Base-by-base conservation (phyloP, 2,888 invertebrate genomes). In the Napeogenes inachia region DNA sequence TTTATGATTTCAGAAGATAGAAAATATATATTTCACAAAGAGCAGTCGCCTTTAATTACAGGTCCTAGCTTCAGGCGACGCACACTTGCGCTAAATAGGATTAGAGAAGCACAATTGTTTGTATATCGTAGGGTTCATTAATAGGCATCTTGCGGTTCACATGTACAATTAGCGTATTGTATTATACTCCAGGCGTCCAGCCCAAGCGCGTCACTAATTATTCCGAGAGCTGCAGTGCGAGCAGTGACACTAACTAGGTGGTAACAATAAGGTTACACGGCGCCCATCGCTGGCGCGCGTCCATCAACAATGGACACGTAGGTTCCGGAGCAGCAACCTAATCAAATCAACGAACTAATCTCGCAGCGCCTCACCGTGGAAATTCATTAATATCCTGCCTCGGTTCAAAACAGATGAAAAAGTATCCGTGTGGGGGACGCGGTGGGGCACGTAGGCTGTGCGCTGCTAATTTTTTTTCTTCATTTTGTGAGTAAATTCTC, bases 361-460 rank as follows among this genome's bases (percentile, higher is more conserved):
- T 91, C 91, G 85, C 84, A 87, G 87, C 89, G 91, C 90, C 91
- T 88, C 90, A 91, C 85, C 86, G 91, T 92, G 93, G 93, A 93
- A 93, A 93, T 93, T 92, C 92, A 92, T 92, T 93, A 92, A 93
- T 93, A 93, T 93, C 93, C 93, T 92, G 93, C 76, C 75, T 75
- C 74, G 75, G 73, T 72, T 70, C 68, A 69, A 74, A 74, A 75
- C 74, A 71, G 77, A 81, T 77, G 79, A 82, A 87, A 87, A 85
- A 85, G 74, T 77, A 71, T 68, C 71, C 69, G 67, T 61, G 60
- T 63, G 63, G 61, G 59, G 67, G 57, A 57, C 59, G 57, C 54
- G 58, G 59, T 65, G 61, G 67, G 67, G 68, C 62, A 61, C 65
- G 63, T 61, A 60, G 62, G 68, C 60, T 59, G 67, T 10, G 64